Evolutionary conservation across 1,140 invertebrate species (phyloP).

Genomic region (Chrysomallon squamiferum): DNA sequence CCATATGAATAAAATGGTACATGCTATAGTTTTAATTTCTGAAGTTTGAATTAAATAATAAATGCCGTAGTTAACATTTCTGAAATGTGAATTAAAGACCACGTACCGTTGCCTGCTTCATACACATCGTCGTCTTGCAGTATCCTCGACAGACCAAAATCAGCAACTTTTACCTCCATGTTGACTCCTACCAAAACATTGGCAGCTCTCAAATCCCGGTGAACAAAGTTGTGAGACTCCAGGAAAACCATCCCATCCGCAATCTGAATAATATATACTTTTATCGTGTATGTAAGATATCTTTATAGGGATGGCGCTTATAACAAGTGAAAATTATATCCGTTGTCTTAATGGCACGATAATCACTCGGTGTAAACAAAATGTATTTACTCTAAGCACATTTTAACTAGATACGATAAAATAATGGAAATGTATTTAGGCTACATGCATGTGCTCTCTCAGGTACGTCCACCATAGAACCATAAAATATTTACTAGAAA

Average conservation of each 20-base stretch:
- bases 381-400: no score
- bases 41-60: background rate
- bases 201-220: constrained; percentile 64
- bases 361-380: no score
- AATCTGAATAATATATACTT: constrained; percentile 53
- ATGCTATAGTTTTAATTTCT: background rate
- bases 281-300: background rate
- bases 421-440: no score
- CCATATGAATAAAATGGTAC: background rate
- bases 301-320: no score
- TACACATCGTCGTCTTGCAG: constrained; percentile 95
- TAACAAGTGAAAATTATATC: background rate
- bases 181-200: constrained; percentile 92
- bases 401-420: no score
- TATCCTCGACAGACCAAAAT: constrained; percentile 90
- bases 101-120: no score
- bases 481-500: no score
- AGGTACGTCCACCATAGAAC: no score
- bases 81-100: background rate
- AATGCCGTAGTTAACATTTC: background rate
- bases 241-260: constrained; percentile 89
- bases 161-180: constrained; percentile 88
- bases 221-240: constrained; percentile 79
- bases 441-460: no score
- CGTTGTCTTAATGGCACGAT: background rate